phyloP scores from a whole-genome alignment of 2,113 vertebrate genomes.

The Pseudorhombus dupliciocellatus region DNA sequence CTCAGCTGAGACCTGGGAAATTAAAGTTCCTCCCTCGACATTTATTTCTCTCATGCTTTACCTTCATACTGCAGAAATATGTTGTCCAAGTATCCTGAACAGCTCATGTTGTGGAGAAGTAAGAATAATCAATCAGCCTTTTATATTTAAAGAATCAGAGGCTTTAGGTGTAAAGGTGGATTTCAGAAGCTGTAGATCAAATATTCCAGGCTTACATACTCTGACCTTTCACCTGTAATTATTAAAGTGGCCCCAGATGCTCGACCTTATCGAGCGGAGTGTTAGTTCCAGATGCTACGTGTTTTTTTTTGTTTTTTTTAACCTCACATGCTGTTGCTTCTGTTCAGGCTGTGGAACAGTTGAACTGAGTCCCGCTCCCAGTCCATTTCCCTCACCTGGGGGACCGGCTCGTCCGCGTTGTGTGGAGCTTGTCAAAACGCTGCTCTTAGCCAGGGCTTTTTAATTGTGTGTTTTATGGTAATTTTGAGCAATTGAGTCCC shows the following conservation, averaged over 20 bases:
- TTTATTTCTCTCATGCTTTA: not conserved
- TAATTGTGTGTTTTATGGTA: conserved; percentile 74
- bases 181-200: not conserved
- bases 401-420: conserved; percentile 40
- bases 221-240: too few relatives aligned
- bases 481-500: conserved; percentile 69
- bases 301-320: not conserved
- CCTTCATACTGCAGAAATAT: too few relatives aligned
- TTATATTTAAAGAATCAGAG: too few relatives aligned
- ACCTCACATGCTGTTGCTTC: not conserved
- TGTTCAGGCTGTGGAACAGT: conserved; percentile 3
- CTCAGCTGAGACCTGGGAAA: not conserved
- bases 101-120: too few relatives aligned
- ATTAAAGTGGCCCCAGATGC: too few relatives aligned
- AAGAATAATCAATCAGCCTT: too few relatives aligned
- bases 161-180: too few relatives aligned
- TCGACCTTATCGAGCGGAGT: not conserved
- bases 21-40: not conserved
- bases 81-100: too few relatives aligned
- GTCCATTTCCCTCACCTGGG: conserved; percentile 54
- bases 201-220: too few relatives aligned
- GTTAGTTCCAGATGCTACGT: too few relatives aligned
- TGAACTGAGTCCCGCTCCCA: conserved; percentile 33
- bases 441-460: conserved; percentile 52
- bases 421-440: conserved; percentile 62